Base-by-base conservation (phyloP, 2,113 vertebrate species). In the Halichoerus grypus region DNA sequence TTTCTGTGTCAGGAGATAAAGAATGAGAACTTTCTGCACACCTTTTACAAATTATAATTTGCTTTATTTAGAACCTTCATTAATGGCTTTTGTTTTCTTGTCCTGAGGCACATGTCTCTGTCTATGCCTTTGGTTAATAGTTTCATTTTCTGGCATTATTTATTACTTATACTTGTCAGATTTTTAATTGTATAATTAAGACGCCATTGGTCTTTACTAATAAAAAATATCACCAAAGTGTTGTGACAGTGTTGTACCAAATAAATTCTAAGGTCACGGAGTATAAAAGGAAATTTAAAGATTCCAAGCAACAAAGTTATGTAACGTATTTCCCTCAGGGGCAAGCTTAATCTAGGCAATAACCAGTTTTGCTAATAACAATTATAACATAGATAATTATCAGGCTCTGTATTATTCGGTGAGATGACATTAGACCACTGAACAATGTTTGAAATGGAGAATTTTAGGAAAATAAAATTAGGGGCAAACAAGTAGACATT, bases 141-240 rank as follows among this genome's bases (percentile, higher is more conserved):
- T 80, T 97, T 97, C 85, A 94, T 88, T 97, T 97, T 95, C 81
- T 92, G 28, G 72, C 55, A 84, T 95, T 94, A 97, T 97, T 97
- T 96, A 97, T 98, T 97, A 95, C 95, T 95, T 92, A 33, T 87
- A 36, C 74, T 95, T 98, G 91, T 97, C 97, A 97, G 55, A 96
- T 89, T 96, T 97, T 96, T 97, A 98, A 97, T 98, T 97, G 88
- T 94, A 81, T 96, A 97, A 97, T 97, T 97, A 97, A 96, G 92
- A 96, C 72, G 61, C 36, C 79, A 83, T 89, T 97, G 91, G 89
- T 98, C 65, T 93, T 96, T 26, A 89, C 61, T 92, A 90, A 88
- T 93, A 95, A 96, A 82, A 83, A 65, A 91, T 53, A 86, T 71
- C 67, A 87, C 86, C 22, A 82, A 57, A 88, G 22, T 93, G 42